Evolutionary conservation across 1,140 invertebrate genomes (phyloP).

Genomic region (Idris sp.): DNA sequence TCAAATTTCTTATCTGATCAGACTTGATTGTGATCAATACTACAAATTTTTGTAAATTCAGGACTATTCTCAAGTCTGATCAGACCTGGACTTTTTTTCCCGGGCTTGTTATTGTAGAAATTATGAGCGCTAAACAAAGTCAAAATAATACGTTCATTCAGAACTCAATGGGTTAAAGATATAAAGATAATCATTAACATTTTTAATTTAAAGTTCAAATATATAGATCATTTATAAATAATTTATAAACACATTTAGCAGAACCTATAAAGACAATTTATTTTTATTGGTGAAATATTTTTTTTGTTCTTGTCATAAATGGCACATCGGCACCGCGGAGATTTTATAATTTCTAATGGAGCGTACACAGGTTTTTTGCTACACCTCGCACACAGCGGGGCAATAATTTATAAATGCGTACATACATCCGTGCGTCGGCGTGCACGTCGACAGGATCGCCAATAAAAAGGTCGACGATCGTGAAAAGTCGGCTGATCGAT

Average conservation of each 20-base stretch:
- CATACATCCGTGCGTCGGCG: constrained; percentile 65
- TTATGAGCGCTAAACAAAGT: no score
- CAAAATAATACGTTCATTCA: no score
- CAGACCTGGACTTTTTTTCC: no score
- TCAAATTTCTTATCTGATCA: no score
- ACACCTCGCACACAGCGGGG: constrained; percentile 22
- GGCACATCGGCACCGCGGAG: constrained; percentile 45
- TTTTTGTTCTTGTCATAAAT: constrained; percentile 20
- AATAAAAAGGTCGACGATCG: constrained; percentile 55
- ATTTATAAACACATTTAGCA: constrained; percentile 50
- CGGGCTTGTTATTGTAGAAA: no score
- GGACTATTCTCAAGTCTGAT: no score
- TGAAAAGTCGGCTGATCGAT: constrained; percentile 29
- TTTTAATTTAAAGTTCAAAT: no score
- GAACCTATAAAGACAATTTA: constrained; percentile 37
- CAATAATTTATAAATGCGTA: constrained; percentile 66
- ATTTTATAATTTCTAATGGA: constrained; percentile 71
- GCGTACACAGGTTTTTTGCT: constrained; percentile 55
- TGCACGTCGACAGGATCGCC: constrained; percentile 28
- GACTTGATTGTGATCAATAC: no score
- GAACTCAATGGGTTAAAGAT: no score
- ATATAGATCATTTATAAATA: no score
- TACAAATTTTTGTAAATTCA: no score
- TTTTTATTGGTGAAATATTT: constrained; percentile 18
- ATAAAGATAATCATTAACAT: no score